Base-by-base conservation (phyloP, 2,113 vertebrate species). In the Gadus macrocephalus region DNA sequence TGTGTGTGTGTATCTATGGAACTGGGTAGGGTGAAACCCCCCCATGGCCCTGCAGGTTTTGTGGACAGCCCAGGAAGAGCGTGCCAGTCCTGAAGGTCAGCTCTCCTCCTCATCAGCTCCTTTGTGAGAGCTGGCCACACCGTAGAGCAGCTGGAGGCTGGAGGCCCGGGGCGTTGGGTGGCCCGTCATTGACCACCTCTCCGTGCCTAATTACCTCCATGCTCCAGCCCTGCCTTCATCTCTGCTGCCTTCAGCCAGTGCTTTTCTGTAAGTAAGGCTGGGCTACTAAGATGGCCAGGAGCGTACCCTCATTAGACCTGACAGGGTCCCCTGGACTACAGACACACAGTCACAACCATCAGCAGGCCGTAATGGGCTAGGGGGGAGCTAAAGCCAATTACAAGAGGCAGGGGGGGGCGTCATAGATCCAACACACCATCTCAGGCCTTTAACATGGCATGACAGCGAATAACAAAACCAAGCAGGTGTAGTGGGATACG, bases 61-160 rank as follows among this genome's bases (percentile, higher is more conserved):
- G 55, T 73, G 73, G 81, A 80, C 78, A 86, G 84, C 85, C 81
- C 84, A 83, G 79, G 78, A 85, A 81, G 82, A 71, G 49, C 81
- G 85, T 87, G 87, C 86, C 87, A 88, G 81, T 75, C 76, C 84
- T 90, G 86, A 91, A 91, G 88, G 90, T 91, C 90, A 87, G 80
- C 67, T 64, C 79, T 84, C 70, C 82, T 87, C 81, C 81, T 86
- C 85, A 86, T 84, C 83, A 87, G 87, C 85, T 83, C 82, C 81
- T 87, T 85, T 87, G 81, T 85, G 77, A 56, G 28, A 76, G 78
- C 79, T 68, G 56, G 77, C 61, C 71, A 63, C 28, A 69, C 78
- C 6, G 80, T 64, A 74, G 78, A 85, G 79, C 88, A 86, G 86
- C 85, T 86, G 85, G 82, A 77, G 80, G 85, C 77, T 71, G 68